Conservation (phyloP, 2,797 vertebrate genomes). For the Ciconia nigra region DNA sequence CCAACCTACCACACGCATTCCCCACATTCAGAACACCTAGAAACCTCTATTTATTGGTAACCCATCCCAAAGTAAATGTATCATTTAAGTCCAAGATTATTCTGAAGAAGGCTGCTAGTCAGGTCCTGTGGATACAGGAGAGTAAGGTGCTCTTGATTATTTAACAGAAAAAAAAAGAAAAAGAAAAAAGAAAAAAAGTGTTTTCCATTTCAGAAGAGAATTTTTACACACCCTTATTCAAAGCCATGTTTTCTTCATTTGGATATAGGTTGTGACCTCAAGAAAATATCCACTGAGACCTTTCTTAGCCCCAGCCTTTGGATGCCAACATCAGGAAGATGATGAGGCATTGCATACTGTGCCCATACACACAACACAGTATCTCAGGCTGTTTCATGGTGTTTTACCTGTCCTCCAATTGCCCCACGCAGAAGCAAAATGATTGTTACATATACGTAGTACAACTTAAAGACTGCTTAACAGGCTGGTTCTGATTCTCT, state of each 20-base stretch:
- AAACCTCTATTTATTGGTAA: neutral
- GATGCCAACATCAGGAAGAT: neutral
- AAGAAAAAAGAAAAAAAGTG: neutral
- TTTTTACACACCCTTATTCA: neutral
- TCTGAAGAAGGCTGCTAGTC: neutral
- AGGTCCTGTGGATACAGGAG: neutral
- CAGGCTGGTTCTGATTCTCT: neutral
- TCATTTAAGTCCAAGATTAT: neutral
- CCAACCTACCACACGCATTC: neutral
- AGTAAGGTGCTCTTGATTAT: neutral
- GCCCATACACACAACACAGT: neutral
- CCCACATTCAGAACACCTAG: neutral
- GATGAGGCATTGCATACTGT: fast-evolving
- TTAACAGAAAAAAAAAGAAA: neutral
- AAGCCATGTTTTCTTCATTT: neutral
- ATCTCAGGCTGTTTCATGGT: neutral
- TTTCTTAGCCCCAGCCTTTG: neutral
- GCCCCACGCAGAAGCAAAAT: neutral
- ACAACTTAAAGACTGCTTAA: neutral
- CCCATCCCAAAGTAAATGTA: neutral
- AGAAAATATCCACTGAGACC: neutral
- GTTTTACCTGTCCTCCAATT: neutral
- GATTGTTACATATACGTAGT: neutral
- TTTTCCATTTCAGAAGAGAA: neutral
- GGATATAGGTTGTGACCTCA: neutral